These are phyloP conservation scores for Gallinago stenura DNA, from an alignment of 2,797 vertebrate species.

Conservation along the genomic window DNA sequence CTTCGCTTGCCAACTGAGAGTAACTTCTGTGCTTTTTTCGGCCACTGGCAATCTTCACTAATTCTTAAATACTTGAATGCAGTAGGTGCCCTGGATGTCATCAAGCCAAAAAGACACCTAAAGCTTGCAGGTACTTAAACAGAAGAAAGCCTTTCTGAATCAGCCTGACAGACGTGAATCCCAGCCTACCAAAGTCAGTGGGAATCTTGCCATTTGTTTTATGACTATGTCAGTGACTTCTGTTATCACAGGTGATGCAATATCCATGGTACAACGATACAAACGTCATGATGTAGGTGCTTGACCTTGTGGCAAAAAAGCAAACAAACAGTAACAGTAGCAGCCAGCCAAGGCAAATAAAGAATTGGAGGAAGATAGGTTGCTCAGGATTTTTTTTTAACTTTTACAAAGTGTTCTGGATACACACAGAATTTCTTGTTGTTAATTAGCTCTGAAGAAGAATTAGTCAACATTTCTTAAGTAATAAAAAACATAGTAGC, in stretches of 20 bases:
- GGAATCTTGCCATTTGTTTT: background rate
- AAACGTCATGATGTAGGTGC: background rate
- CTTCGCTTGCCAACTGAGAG: background rate
- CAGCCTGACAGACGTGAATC: background rate
- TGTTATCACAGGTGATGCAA: constrained; percentile 43
- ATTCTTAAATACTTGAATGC: constrained; percentile 24
- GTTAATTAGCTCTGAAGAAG: background rate
- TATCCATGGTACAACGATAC: background rate
- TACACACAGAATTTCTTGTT: background rate
- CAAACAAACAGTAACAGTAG: background rate
- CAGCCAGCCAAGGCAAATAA: constrained; percentile 31
- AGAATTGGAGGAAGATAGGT: background rate
- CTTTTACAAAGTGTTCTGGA: background rate
- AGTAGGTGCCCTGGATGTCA: background rate
- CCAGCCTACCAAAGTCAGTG: background rate
- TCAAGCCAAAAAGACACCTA: background rate
- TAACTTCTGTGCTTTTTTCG: background rate
- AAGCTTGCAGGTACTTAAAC: background rate
- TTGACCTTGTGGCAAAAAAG: background rate
- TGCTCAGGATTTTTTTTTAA: background rate
- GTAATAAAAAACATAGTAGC: background rate
- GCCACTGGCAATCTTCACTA: background rate
- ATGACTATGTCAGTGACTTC: background rate
- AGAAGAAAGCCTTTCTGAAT: background rate
- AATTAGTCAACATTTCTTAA: background rate